These are phyloP conservation scores for Mercenaria mercenaria DNA, from an alignment of 1,140 invertebrate species.

Conservation along the genomic window DNA sequence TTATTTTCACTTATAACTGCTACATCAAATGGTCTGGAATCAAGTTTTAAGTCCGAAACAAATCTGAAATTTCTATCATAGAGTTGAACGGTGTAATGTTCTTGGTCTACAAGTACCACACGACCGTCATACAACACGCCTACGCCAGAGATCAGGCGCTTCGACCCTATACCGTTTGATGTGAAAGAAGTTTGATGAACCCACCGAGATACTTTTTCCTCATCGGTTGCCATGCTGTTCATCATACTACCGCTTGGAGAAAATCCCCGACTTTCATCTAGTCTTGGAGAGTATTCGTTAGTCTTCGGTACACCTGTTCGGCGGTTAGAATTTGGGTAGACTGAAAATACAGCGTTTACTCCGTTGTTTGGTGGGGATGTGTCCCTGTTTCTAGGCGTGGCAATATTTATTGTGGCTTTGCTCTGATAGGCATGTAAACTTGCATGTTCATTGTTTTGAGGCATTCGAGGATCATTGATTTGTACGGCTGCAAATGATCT, in stretches of 20 bases:
- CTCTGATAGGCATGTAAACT: neutral
- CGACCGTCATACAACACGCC: constrained; percentile 44
- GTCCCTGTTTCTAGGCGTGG: neutral
- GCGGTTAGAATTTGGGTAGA: neutral
- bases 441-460: neutral
- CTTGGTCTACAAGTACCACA: constrained; percentile 51
- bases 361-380: neutral
- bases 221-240: neutral
- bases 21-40: constrained; percentile 62
- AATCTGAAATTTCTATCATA: constrained; percentile 43
- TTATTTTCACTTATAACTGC: constrained; percentile 34
- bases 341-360: neutral
- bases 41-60: constrained; percentile 49
- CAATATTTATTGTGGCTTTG: neutral
- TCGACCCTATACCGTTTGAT: constrained; percentile 44
- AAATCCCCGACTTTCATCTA: constrained; percentile 28
- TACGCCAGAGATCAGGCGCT: constrained; percentile 44
- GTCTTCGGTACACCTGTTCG: neutral
- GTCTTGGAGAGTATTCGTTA: constrained; percentile 3
- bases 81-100: constrained; percentile 54
- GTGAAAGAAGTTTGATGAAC: constrained; percentile 48
- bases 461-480: constrained; percentile 19
- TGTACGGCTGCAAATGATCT: constrained; percentile 59
- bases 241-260: neutral
- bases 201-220: constrained; percentile 45